Evolutionary conservation across 2,797 vertebrate genomes (phyloP), one percentile per base, ranked within the genome.

Genomic region (Zalophus californianus): DNA sequence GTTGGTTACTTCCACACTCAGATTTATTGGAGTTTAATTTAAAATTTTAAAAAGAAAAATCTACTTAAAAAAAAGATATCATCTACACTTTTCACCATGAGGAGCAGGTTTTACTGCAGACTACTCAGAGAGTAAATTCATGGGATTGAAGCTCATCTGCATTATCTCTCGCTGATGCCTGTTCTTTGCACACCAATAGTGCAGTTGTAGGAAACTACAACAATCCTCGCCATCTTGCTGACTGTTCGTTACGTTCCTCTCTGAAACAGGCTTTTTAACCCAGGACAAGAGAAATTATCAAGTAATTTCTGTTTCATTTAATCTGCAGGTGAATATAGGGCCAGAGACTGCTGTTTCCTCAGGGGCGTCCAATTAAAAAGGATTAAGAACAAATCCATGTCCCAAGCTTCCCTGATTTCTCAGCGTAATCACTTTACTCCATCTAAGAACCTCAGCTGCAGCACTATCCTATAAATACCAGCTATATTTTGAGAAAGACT

Each of bases 261-360:
- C 64, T 48, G 12, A 84, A 84, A 84, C 8, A 58, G 20, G 32
- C 38, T 92, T 92, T 86, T 56, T 82, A 94, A 58, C 21, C 32
- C 77, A 78, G 83, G 83, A 88, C 73, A 95, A 80, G 64, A 90
- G 62, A 87, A 93, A 60, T 58, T 50, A 29, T 27, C n/a, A 15
- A 86, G 83, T 73, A 79, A 78, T 75, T 87, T 60, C 56, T 66
- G 87, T 86, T 87, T 93, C 94, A 29, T 72, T 97, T 78, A 62
- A 38, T 79, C 21, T 79, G 35, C 93, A 94, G 68, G 93, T 92
- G 70, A 91, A 44, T 54, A 79, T 75, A 80, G 80, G 41, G 29
- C 70, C 2, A 0, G 77, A 82, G 52, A 82, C 93, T 92, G 68
- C n/a, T 92, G 68, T 94, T 60, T 82, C 93, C 73, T 89, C 2